A percentile compares a stretch with the other conserved stretches of the same genome.
Conservation (phyloP, 2,888 invertebrate genomes). For the Phania funesta region DNA sequence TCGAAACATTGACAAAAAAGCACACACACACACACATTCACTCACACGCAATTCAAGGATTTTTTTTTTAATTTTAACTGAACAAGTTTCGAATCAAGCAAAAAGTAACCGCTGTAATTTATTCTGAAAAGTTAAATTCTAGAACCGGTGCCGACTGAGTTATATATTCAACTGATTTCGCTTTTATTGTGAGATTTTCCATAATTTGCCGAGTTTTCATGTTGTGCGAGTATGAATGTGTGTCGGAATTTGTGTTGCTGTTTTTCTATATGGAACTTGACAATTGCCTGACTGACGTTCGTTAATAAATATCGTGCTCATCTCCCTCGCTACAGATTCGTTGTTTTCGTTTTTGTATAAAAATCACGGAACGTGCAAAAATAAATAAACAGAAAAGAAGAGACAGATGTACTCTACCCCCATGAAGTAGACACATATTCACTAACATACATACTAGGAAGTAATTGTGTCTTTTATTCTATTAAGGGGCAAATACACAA, state of each 20-base stretch:
- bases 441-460: background rate
- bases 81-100: background rate
- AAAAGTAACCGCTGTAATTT: background rate
- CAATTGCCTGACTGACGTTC: slow-evolving; percentile 41
- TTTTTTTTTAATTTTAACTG: background rate
- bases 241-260: slow-evolving; percentile 4
- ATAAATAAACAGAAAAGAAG: background rate
- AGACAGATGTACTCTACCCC: background rate
- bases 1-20: slow-evolving; percentile 72
- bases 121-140: slow-evolving; percentile 23
- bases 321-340: background rate
- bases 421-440: slow-evolving; percentile 22
- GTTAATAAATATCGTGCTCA: slow-evolving; percentile 41
- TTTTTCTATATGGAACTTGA: slow-evolving; percentile 33
- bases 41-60: slow-evolving; percentile 29
- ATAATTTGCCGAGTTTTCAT: slow-evolving; percentile 40
- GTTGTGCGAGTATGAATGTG: slow-evolving; percentile 8
- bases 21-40: no score
- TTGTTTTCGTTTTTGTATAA: slow-evolving; percentile 2
- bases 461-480: slow-evolving; percentile 46
- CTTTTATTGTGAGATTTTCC: slow-evolving; percentile 60
- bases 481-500: no score
- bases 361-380: background rate
- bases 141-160: slow-evolving; percentile 57
- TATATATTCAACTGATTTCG: slow-evolving; percentile 65